Evolutionary conservation across 2,797 vertebrate species (phyloP), one percentile per base, ranked within the genome.

Genomic region (Emydoidea blandingii): DNA sequence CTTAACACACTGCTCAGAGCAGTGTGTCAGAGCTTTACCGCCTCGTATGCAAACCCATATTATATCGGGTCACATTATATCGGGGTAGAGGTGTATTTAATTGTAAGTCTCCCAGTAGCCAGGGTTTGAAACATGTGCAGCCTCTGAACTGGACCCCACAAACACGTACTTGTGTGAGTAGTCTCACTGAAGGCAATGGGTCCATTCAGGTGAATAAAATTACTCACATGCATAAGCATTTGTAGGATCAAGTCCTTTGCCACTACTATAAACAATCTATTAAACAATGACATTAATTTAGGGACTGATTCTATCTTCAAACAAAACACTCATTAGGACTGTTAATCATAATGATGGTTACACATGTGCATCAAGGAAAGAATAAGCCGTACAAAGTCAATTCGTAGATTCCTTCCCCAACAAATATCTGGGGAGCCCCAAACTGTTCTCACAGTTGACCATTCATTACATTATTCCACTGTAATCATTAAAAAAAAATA

Each of bases 61-160:
- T 44, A 44, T 44, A 44, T 44, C 44, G 44, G 44, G 44, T 44
- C 44, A 44, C 44, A 5, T 44, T 44, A 44, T 44, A 44, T 44
- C 44, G 8, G 44, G 44, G 44, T 44, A 44, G 44, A 44, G 44
- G 44, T 44, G 44, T 44, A 92, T 94, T 96, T 95, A 97, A 96
- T 90, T 94, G 84, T 79, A 94, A 93, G 84, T 88, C 41, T 97
- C 95, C 85, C 83, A 95, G 62, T 83, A 95, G 79, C 56, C 52
- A 84, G 65, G 72, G 52, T 88, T 96, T 80, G 93, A 82, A 54
- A 87, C 54, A 62, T 1, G 16, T 10, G 72, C 86, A 97, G 84
- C 83, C 83, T 89, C 27, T 74, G 37, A 78, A 18, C 87, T 79
- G 72, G 88, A 83, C 41, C 15, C 1, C 0, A 79, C 86, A 96